Percentiles rank a stretch among this genome's conserved stretches.
These are phyloP conservation scores for Siniperca knerii DNA, from an alignment of 2,113 vertebrate species.

Conservation along the genomic window DNA sequence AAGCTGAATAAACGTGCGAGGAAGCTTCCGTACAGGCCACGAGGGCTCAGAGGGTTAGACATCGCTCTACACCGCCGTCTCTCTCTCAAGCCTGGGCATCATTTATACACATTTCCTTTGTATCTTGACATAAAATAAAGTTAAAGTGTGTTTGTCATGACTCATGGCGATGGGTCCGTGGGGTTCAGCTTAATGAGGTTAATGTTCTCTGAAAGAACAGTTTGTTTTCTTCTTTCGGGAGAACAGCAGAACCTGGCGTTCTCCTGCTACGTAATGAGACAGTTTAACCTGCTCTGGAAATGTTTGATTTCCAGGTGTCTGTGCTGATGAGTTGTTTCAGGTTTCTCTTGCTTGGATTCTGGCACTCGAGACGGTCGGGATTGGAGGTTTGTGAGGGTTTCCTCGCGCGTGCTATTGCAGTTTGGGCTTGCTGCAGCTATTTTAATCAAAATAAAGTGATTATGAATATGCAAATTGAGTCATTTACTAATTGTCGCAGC, in stretches of 20 bases:
- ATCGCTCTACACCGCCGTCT: too few species aligned
- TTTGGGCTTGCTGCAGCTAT: conserved; percentile 39
- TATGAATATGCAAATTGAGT: conserved; percentile 67
- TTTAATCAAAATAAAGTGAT: conserved; percentile 68
- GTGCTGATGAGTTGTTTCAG: conserved; percentile 33
- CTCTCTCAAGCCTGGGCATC: not conserved
- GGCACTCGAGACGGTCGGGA: conserved; percentile 2
- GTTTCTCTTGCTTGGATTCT: not conserved
- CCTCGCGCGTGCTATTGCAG: not conserved
- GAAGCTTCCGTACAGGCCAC: too few species aligned
- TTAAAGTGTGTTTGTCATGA: conserved; percentile 21
- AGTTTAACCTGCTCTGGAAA: conserved; percentile 42
- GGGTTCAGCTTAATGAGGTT: conserved; percentile 56
- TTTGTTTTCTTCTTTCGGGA: conserved; percentile 23
- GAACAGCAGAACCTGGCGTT: conserved; percentile 26
- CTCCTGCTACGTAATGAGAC: conserved; percentile 22
- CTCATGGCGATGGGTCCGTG: conserved; percentile 13
- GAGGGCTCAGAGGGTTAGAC: too few species aligned
- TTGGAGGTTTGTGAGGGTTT: conserved; percentile 34
- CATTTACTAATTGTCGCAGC: conserved; percentile 65
- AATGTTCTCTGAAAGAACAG: conserved; percentile 43
- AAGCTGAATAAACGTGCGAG: too few species aligned
- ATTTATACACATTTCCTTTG: not conserved
- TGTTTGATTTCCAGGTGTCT: conserved; percentile 57
- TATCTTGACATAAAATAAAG: conserved; percentile 20